Conservation (phyloP, 2,888 invertebrate species). For the Eurytoma adleriae region DNA sequence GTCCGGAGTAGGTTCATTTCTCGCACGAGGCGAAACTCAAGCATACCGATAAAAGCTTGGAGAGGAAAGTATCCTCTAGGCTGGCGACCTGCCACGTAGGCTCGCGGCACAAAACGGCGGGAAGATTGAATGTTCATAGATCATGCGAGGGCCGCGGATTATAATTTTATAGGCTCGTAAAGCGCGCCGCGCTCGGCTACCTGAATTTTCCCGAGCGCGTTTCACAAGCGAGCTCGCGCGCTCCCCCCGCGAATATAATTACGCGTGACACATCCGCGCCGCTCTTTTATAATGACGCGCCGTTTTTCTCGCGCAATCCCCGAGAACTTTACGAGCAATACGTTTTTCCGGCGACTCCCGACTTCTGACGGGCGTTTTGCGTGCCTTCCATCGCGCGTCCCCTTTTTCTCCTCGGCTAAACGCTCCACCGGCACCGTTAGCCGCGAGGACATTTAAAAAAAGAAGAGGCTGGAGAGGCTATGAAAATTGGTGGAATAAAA, state of each 20-base stretch:
- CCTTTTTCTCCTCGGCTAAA: no score
- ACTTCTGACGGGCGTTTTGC: no score
- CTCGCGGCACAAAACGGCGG: neutral
- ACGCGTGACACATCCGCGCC: constrained; percentile 47
- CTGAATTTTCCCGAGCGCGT: constrained; percentile 50
- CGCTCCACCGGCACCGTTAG: no score
- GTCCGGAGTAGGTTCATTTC: no score
- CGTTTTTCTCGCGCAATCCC: constrained; percentile 19
- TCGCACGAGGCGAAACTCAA: no score
- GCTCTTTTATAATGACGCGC: neutral
- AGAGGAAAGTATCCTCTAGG: no score
- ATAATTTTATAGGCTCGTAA: constrained; percentile 57
- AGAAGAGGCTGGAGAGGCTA: no score
- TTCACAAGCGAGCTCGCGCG: constrained; percentile 29
- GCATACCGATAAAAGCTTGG: no score
- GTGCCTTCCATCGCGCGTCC: no score
- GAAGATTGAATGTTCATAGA: constrained; percentile 54
- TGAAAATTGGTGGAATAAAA: neutral
- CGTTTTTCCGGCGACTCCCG: constrained; percentile 17
- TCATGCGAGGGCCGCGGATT: constrained; percentile 50
- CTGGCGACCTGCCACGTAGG: no score
- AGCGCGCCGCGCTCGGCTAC: constrained; percentile 48
- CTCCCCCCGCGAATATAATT: constrained; percentile 26
- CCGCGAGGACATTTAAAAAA: no score
- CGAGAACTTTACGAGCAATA: constrained; percentile 41